phyloP scores from a whole-genome alignment of 2,797 vertebrate species.

The Hyperoplus lanceolatus region DNA sequence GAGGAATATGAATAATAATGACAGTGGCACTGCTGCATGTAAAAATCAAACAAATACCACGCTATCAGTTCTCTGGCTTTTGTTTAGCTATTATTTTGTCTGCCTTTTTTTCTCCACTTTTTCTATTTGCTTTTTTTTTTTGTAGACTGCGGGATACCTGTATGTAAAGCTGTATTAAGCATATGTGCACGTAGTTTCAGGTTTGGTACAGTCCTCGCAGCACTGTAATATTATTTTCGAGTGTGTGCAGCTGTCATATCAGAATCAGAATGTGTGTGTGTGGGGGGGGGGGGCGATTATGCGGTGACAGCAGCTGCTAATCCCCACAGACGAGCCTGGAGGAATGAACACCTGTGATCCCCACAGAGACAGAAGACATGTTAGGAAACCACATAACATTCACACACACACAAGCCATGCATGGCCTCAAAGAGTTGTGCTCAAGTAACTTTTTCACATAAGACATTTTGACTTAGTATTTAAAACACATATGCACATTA shows the following conservation, averaged over 20 bases:
- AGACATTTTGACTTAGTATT: neutral
- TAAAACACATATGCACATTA: conserved; percentile 2
- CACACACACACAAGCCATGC: conserved; percentile 14
- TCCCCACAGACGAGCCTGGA: conserved; percentile 69
- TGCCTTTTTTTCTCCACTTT: conserved; percentile 21
- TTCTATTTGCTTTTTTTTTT: conserved; percentile 16
- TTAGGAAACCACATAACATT: conserved; percentile 30
- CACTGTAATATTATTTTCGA: neutral
- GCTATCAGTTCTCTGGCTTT: conserved; percentile 46
- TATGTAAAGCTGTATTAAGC: no score
- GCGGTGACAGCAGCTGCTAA: conserved; percentile 72
- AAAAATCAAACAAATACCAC: conserved; percentile 74
- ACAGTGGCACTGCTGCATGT: conserved; percentile 65
- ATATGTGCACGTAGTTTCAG: conserved; percentile 2
- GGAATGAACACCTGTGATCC: conserved; percentile 83
- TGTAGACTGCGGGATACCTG: neutral
- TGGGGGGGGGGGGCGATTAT: conserved; percentile 49
- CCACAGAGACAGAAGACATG: conserved; percentile 58
- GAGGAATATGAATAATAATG: conserved; percentile 78
- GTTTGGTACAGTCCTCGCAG: conserved; percentile 6
- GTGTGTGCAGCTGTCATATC: conserved; percentile 67
- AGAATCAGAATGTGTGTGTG: conserved; percentile 61
- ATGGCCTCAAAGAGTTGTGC: neutral
- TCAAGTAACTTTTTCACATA: neutral
- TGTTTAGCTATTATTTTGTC: conserved; percentile 42